Evolutionary conservation across 37 sponge, comb jelly and placozoan genomes (phyloP), one percentile per base, ranked within the genome.

Genomic region (Ianthella basta): DNA sequence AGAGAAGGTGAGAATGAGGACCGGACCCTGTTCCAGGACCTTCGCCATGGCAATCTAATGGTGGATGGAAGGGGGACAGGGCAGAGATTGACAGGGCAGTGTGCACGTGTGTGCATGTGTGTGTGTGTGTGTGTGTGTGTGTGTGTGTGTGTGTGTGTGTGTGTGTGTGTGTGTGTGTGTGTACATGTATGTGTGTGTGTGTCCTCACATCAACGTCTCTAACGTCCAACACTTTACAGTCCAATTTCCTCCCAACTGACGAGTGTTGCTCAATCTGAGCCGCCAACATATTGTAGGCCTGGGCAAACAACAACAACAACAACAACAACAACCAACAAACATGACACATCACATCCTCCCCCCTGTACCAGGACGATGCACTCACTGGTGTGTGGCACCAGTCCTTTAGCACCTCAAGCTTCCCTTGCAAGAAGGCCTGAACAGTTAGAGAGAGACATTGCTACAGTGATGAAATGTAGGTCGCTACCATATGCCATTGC

Each of bases 361-460:
- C 50, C 3, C 50, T 44, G 6, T 44, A 10, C 50, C 50, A 10
- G 50, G 50, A 8, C 8, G 20, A 12, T 4, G 23, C 0, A 86
- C 89, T 89, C 50, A 93, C 94, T 5, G 93, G 78, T 68, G 92
- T 91, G 59, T 95, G 93, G 50, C 93, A 95, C 96, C 96, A 95
- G 41, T 90, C 93, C 73, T 92, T 82, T 30, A 95, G 82, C 6
- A 92, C 86, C 0, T 86, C 86, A 6, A 80, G 36, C 19, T 90
- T 80, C 24, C 93, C 96, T 30, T 84, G 64, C 0, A 95, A 44
- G 72, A 81, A 95, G 0, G 96, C 93, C 87, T 89, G 20, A 15
- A 41, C 6, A 75, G 50, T 39, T 21, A 60, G 15, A 32, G 23
- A 55, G 0, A 12, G 61, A 37, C 15, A n/a, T n/a, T n/a, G n/a